Conservation (phyloP, 1,140 invertebrate genomes). For the Drosophila santomea region DNA sequence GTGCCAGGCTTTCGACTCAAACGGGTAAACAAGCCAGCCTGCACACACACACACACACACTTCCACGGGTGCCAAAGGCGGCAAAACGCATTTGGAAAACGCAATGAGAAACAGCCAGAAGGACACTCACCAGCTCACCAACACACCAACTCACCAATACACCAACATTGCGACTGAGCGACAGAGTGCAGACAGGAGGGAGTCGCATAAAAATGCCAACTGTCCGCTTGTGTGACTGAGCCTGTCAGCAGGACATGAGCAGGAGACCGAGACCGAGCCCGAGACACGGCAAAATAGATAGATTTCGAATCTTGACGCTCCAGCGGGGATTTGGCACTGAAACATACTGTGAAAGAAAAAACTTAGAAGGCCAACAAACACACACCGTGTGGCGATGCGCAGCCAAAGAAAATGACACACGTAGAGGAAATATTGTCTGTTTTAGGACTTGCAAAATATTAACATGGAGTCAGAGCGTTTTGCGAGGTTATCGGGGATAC, state of each 20-base stretch:
- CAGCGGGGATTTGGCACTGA: slow-evolving; percentile 51
- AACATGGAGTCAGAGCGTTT: too few species aligned
- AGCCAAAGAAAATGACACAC: not conserved
- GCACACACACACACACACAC: slow-evolving; percentile 3
- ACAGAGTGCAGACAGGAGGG: not conserved
- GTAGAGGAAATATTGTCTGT: not conserved
- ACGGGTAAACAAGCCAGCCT: slow-evolving; percentile 52
- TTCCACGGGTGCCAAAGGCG: slow-evolving; percentile 48
- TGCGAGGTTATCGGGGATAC: too few species aligned
- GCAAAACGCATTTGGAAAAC: slow-evolving; percentile 71
- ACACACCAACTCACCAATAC: not conserved
- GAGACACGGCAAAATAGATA: slow-evolving; percentile 69
- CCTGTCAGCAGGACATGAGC: slow-evolving; percentile 77
- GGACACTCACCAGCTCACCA: slow-evolving; percentile 25
- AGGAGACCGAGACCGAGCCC: slow-evolving; percentile 22
- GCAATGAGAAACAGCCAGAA: slow-evolving; percentile 56
- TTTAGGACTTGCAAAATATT: not conserved
- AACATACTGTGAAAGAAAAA: slow-evolving; percentile 32
- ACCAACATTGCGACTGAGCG: slow-evolving; percentile 1
- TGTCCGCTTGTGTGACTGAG: slow-evolving; percentile 77
- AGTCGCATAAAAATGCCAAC: slow-evolving; percentile 75
- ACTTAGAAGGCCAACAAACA: slow-evolving; percentile 59
- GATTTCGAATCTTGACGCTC: slow-evolving; percentile 55
- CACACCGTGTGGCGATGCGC: not conserved
- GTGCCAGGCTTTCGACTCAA: slow-evolving; percentile 34